Evolutionary conservation across 2,888 invertebrate genomes (phyloP).

Genomic region (Axea sp.): DNA sequence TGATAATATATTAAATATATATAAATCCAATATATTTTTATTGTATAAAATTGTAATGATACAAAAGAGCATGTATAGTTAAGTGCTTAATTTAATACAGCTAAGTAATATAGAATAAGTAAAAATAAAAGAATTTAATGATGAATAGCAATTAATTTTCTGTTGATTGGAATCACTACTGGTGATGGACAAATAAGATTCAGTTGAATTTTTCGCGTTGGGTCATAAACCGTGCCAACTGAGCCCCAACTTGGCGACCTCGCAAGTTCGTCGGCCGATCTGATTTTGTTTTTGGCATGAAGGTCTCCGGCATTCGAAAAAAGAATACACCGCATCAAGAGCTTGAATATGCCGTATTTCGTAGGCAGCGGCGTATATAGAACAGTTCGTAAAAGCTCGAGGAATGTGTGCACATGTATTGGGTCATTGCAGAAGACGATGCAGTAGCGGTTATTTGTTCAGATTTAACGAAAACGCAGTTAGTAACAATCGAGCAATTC

Average conservation of each 20-base stretch:
- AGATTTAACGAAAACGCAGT: conserved; percentile 41
- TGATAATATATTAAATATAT: too few species aligned
- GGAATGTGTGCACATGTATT: conserved; percentile 54
- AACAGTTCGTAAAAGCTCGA: conserved; percentile 35
- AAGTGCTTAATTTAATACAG: too few species aligned
- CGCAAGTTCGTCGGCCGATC: conserved; percentile 43
- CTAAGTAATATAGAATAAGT: too few species aligned
- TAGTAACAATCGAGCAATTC: conserved; percentile 16
- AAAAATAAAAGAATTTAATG: too few species aligned
- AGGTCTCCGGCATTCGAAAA: conserved; percentile 6
- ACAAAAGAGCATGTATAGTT: too few species aligned
- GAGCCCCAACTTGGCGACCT: conserved; percentile 32
- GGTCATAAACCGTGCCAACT: conserved; percentile 35
- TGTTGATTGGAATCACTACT: too few species aligned
- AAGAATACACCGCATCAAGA: conserved; percentile 14
- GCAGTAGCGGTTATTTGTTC: conserved; percentile 58
- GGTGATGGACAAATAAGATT: too few species aligned
- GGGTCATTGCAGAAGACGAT: conserved; percentile 70
- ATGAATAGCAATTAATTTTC: too few species aligned
- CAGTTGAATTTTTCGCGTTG: conserved; percentile 4
- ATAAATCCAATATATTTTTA: too few species aligned
- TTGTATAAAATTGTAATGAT: too few species aligned
- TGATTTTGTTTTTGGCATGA: conserved; percentile 58
- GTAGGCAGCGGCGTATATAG: conserved; percentile 12
- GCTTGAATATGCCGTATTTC: conserved; percentile 31